Base-by-base conservation (phyloP, 2,113 vertebrate genomes). In the Gadus chalcogrammus region DNA sequence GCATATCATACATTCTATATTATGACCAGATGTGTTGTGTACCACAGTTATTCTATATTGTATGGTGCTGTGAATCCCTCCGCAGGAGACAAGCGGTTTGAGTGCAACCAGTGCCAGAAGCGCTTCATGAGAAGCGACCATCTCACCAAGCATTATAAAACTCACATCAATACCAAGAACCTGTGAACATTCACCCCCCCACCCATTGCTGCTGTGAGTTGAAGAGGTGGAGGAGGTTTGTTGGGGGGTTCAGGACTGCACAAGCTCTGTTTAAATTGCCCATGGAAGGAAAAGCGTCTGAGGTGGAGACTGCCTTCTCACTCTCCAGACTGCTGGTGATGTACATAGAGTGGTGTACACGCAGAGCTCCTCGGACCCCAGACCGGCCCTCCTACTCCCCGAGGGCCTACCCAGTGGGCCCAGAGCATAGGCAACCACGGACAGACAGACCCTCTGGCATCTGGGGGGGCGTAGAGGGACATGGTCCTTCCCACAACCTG, bases 121-220 rank as follows among this genome's bases (percentile, higher is more conserved):
- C 96, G 96, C 76, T 99, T 99, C 93, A 99, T 98, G 95, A 88
- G 97, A 87, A 98, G 96, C 16, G 96, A 98, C 90, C 97, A 99
- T 87, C 94, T 99, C 78, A 97, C 95, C n/a, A 98, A 99, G 92
- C 97, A 99, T 92, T 98, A 96, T 79, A 99, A 99, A 87, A 99
- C 97, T 55, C 97, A 99, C 91, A 94, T 99, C 87, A 97, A 96
- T 93, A 95, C 95, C 82, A 99, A 99, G 93, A 97, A 96, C 92
- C 91, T 99, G 92, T 99, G 93, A 96, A 82, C 58, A 35, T 4
- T 48, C 42, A 48, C 42, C 42, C 42, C 59, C 65, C 77, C n/a
- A 2, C 55, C 55, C 55, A 58, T 5, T 2, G 42, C 9, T 48
- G 42, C 9, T 12, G 42, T 9, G 42, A 48, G 42, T 12, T 9